phyloP scores from a whole-genome alignment of 2,888 invertebrate genomes.

The Folsomia manolachei region DNA sequence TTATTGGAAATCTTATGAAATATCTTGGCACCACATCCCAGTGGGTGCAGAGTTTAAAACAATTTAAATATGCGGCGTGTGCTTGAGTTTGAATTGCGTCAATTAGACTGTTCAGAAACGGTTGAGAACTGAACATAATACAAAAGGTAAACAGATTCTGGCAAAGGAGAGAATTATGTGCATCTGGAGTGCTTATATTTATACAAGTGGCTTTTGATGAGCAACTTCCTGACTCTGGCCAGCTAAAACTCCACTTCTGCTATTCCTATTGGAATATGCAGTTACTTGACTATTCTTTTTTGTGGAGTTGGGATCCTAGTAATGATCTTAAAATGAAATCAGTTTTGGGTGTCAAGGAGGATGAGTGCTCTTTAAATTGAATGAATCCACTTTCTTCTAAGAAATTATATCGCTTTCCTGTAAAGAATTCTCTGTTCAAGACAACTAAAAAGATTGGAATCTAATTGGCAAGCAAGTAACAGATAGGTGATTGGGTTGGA shows the following conservation, averaged over 20 bases:
- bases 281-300: too few relatives aligned
- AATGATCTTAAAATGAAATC: too few relatives aligned
- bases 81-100: background rate
- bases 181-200: constrained; percentile 30
- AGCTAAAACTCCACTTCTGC: constrained; percentile 28
- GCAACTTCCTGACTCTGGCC: constrained; percentile 36
- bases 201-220: constrained; percentile 44
- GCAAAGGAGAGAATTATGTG: background rate
- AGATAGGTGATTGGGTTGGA: too few relatives aligned
- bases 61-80: background rate
- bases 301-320: too few relatives aligned
- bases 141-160: background rate
- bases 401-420: too few relatives aligned
- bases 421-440: too few relatives aligned
- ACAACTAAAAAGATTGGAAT: too few relatives aligned
- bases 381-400: too few relatives aligned
- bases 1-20: too few relatives aligned
- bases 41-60: background rate
- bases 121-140: background rate
- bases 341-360: too few relatives aligned
- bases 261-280: constrained; percentile 33
- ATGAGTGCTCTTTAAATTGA: too few relatives aligned
- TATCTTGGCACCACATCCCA: background rate
- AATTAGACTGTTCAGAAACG: constrained; percentile 2
- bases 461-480: too few relatives aligned